These are phyloP conservation scores for Catocala fraxini DNA, from an alignment of 2,888 invertebrate genomes.

Conservation along the genomic window DNA sequence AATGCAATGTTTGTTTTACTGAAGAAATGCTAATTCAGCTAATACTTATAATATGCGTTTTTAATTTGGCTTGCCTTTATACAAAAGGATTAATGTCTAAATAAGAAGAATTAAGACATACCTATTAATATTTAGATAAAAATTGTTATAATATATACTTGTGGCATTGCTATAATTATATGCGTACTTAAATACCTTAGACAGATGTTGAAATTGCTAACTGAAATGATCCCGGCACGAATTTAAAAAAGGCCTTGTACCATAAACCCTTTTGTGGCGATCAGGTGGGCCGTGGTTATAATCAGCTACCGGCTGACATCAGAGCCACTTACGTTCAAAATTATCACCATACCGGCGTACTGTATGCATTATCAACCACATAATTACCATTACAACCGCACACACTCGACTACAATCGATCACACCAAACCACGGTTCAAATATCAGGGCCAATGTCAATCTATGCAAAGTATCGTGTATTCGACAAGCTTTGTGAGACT, in stretches of 20 bases:
- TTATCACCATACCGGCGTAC: slow-evolving; percentile 15
- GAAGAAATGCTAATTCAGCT: slow-evolving; percentile 44
- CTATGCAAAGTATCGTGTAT: slow-evolving; percentile 48
- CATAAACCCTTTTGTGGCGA: slow-evolving; percentile 33
- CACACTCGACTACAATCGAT: slow-evolving; percentile 37
- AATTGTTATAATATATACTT: too few species aligned
- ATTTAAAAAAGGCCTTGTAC: slow-evolving; percentile 37
- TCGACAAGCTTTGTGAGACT: slow-evolving; percentile 5
- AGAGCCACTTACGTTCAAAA: slow-evolving; percentile 26
- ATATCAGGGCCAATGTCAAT: slow-evolving; percentile 70
- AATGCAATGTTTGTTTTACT: slow-evolving; percentile 34
- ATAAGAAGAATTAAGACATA: too few species aligned
- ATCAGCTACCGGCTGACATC: slow-evolving; percentile 32
- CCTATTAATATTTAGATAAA: too few species aligned
- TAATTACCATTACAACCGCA: slow-evolving; percentile 43
- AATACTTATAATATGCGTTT: slow-evolving; percentile 23
- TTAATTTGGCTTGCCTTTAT: too few species aligned
- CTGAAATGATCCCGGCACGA: slow-evolving; percentile 26
- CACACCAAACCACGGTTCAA: slow-evolving; percentile 53
- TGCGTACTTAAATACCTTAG: background rate
- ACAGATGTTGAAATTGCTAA: slow-evolving; percentile 5
- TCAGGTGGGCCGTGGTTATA: slow-evolving; percentile 37
- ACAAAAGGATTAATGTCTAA: too few species aligned
- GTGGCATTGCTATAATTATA: too few species aligned
- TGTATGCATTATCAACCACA: slow-evolving; percentile 24